Base-by-base conservation (phyloP, 2,113 vertebrate genomes). In the Vanacampus margaritifer region DNA sequence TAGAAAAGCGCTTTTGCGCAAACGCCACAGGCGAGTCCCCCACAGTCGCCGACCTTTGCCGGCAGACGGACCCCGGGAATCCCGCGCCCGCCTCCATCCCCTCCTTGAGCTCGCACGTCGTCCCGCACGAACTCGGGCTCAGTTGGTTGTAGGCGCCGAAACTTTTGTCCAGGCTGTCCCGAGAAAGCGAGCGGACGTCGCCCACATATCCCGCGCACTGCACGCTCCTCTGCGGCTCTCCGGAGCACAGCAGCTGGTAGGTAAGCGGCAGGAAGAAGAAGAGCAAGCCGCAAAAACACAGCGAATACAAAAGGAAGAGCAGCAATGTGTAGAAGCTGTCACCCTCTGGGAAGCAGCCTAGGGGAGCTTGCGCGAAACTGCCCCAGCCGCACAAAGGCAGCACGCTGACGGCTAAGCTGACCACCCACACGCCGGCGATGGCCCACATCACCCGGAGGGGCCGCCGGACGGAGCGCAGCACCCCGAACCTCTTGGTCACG, bases 1-100 rank as follows among this genome's bases (percentile, higher is more conserved):
- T 88, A 0, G 97, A 95, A 85, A 98, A 99, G 35, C 97, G 94
- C 83, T 94, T 97, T 86, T 98, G 97, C 21, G 96, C 96, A 36
- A 94, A 92, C 69, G 89, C 89, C 80, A 92, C 89, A 0, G 86
- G 76, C 24, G 84, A 85, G 84, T 92, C 92, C 60, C 87, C 39
- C 0, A 82, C 77, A 4, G 65, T 67, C 1, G 66, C 65, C 41
- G 87, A 81, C 2, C 63, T 78, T 11, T 69, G 68, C 19, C 80
- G 7, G 9, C 69, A 75, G 26, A 46, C 72, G 0, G 82, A 85
- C 67, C 65, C 81, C 0, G 88, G 78, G 72, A 85, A 86, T 10
- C 45, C 19, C 19, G 12, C 45, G 17, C 10, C 83, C 65, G 41
- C 75, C 68, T 69, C 81, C 82, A 65, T 74, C 78, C 23, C 86